Percentiles rank a stretch among this genome's conserved stretches.
phyloP scores from a whole-genome alignment of 2,113 vertebrate species.

The Acinonyx jubatus region DNA sequence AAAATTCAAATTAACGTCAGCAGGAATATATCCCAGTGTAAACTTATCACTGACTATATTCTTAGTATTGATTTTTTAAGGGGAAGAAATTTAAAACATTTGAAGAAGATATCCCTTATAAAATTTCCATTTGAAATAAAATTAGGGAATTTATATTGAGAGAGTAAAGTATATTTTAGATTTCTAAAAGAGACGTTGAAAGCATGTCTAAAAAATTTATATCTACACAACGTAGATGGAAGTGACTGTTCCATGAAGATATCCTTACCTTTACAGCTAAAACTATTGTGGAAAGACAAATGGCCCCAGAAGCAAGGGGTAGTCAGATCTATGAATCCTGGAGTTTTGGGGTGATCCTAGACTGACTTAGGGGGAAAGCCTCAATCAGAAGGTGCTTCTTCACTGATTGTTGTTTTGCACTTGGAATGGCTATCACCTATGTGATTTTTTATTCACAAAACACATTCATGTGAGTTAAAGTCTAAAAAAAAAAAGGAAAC shows the following conservation, averaged over 20 bases:
- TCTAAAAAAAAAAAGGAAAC: background rate
- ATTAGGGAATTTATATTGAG: background rate
- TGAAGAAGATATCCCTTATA: background rate
- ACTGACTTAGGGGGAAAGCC: background rate
- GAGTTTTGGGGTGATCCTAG: background rate
- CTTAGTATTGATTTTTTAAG: background rate
- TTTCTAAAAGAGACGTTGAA: background rate
- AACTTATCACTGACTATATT: background rate
- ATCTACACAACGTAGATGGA: background rate
- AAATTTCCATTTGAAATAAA: background rate
- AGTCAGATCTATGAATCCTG: background rate
- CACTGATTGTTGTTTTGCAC: rapidly evolving
- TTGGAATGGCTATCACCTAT: background rate
- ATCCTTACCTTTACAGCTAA: background rate
- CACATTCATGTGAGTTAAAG: background rate
- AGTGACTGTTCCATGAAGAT: background rate
- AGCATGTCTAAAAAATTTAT: background rate
- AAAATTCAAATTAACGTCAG: background rate
- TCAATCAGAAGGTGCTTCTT: background rate
- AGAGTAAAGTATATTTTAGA: background rate
- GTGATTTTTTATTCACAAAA: background rate
- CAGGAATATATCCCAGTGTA: background rate
- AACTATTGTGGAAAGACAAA: background rate
- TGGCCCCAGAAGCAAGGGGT: no score
- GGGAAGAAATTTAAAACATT: background rate